Percentiles rank a stretch among this genome's conserved stretches.
phyloP scores from a whole-genome alignment of 2,797 vertebrate genomes.

The Scyliorhinus canicula region DNA sequence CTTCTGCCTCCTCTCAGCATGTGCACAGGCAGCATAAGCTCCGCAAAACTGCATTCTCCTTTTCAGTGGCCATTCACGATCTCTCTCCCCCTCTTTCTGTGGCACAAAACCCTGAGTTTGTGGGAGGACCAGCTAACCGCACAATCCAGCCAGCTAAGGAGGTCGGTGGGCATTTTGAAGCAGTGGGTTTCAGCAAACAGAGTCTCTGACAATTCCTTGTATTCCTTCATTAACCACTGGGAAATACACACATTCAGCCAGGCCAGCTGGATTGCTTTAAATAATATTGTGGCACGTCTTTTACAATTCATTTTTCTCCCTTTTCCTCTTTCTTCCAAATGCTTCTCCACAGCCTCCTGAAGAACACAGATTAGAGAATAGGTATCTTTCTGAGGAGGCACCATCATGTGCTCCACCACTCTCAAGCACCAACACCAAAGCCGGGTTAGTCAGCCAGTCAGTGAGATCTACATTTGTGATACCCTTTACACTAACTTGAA shows the following conservation, averaged over 20 bases:
- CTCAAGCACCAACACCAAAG: background rate
- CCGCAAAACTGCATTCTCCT: background rate
- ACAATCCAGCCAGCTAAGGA: background rate
- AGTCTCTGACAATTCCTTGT: background rate
- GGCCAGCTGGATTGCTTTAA: background rate
- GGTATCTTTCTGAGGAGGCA: background rate
- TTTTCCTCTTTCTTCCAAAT: background rate
- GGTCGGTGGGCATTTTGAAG: background rate
- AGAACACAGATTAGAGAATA: background rate
- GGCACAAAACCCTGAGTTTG: background rate
- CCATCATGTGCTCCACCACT: background rate
- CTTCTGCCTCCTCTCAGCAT: background rate
- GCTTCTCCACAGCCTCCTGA: background rate
- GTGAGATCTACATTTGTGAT: no score
- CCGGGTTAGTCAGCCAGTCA: no score
- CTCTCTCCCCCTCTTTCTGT: background rate
- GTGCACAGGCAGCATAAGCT: background rate
- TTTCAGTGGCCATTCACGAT: background rate
- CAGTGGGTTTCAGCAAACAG: background rate
- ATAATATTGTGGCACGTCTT: background rate
- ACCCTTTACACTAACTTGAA: no score
- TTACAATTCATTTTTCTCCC: background rate
- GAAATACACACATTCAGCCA: background rate
- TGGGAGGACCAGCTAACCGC: background rate
- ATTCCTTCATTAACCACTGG: background rate